A percentile compares a stretch with the other conserved stretches of the same genome.
Conservation (phyloP, 2,113 vertebrate species). For the Erpornis zantholeuca region DNA sequence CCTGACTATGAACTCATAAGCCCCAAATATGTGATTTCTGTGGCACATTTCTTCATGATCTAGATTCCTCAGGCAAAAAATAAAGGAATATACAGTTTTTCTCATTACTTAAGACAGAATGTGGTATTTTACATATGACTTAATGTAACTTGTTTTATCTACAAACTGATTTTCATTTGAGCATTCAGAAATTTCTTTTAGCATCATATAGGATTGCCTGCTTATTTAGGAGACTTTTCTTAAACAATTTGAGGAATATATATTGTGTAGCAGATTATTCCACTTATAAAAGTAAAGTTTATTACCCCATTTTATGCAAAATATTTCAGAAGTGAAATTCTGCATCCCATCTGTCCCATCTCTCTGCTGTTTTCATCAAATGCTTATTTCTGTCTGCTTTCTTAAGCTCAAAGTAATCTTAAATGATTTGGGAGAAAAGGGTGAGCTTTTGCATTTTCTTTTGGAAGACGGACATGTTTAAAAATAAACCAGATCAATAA, state of each 20-base stretch:
- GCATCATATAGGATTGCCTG: not conserved
- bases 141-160: not conserved
- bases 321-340: not conserved
- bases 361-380: not conserved
- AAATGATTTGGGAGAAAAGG: not conserved
- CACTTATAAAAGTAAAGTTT: not conserved
- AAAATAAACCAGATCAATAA: not conserved
- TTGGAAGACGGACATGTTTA: not conserved
- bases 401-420: not conserved
- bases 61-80: not conserved
- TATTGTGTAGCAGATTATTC: not conserved
- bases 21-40: not conserved
- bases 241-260: not conserved
- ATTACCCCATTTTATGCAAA: not conserved
- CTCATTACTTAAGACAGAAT: not conserved
- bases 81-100: not conserved
- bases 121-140: not conserved
- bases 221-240: not conserved
- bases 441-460: not conserved
- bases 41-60: not conserved
- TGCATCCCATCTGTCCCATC: not conserved
- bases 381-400: not conserved
- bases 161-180: not conserved
- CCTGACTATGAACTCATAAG: not conserved
- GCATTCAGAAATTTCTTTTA: not conserved